Conservation (phyloP, 2,797 vertebrate genomes). For the Silurus aristotelis region DNA sequence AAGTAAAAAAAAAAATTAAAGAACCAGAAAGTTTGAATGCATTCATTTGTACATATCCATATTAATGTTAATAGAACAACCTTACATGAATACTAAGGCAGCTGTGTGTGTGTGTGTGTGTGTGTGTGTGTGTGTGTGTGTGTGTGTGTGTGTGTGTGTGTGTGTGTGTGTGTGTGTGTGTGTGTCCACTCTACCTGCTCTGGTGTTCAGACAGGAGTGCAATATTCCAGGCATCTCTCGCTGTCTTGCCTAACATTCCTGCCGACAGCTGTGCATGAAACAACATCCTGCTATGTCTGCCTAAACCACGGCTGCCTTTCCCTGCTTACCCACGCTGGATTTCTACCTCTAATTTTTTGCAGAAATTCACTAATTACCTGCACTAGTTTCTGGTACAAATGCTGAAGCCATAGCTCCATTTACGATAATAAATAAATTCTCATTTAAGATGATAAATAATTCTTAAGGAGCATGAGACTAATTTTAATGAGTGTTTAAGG, state of each 20-base stretch:
- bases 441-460: background rate
- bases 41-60: background rate
- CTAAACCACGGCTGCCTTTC: background rate
- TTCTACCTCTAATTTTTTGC: background rate
- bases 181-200: conserved; percentile 33
- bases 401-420: too few relatives aligned
- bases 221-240: conserved; percentile 42
- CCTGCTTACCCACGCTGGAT: background rate
- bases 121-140: too few relatives aligned
- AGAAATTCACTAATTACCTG: background rate
- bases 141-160: background rate
- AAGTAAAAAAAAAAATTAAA: background rate
- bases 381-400: background rate
- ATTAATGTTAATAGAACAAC: background rate
- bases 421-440: too few relatives aligned
- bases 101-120: background rate
- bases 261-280: conserved; percentile 44
- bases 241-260: conserved; percentile 33
- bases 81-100: background rate
- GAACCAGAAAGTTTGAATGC: background rate
- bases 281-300: conserved; percentile 41
- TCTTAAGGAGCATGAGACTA: too few relatives aligned
- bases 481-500: background rate
- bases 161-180: conserved; percentile 31
- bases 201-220: conserved; percentile 6